These are phyloP conservation scores for Cyaniris semiargus DNA, from an alignment of 2,888 invertebrate species.

Conservation along the genomic window DNA sequence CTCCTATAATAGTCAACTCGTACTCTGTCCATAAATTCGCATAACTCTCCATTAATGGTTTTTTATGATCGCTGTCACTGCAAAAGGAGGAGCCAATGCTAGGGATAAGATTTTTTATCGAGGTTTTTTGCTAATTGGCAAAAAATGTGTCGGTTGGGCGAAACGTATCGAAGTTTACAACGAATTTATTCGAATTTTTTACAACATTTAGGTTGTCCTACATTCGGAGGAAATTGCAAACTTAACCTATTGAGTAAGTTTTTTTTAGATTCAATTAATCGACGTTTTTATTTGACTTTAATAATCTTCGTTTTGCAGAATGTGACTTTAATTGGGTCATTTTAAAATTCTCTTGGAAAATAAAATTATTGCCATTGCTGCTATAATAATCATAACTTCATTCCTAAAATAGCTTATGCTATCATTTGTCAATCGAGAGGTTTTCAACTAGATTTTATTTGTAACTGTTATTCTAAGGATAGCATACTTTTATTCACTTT, in stretches of 20 bases:
- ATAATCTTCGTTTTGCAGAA: background rate
- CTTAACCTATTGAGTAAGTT: constrained; percentile 8
- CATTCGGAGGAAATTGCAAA: constrained; percentile 15
- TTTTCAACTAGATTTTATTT: background rate
- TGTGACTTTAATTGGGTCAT: constrained; percentile 3
- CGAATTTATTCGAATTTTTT: constrained; percentile 14
- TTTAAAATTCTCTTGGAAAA: background rate
- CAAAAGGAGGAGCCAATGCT: constrained; percentile 50
- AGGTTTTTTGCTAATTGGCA: constrained; percentile 4
- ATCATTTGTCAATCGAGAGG: background rate
- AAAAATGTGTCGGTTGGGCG: background rate
- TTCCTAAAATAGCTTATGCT: background rate
- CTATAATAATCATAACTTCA: background rate
- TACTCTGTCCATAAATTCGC: constrained; percentile 45
- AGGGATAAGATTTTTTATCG: constrained; percentile 24
- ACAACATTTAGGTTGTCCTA: constrained; percentile 1
- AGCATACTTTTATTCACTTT: background rate
- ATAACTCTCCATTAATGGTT: constrained; percentile 43
- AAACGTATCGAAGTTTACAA: background rate
- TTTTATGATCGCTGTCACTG: constrained; percentile 61
- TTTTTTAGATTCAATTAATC: constrained; percentile 3
- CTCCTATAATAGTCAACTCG: constrained; percentile 58
- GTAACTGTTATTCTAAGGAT: background rate
- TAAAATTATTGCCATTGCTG: background rate
- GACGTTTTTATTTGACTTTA: background rate